A percentile compares a stretch with the other conserved stretches of the same genome.
Conservation (phyloP, 2,888 invertebrate species). For the Aphidoletes aphidimyza region DNA sequence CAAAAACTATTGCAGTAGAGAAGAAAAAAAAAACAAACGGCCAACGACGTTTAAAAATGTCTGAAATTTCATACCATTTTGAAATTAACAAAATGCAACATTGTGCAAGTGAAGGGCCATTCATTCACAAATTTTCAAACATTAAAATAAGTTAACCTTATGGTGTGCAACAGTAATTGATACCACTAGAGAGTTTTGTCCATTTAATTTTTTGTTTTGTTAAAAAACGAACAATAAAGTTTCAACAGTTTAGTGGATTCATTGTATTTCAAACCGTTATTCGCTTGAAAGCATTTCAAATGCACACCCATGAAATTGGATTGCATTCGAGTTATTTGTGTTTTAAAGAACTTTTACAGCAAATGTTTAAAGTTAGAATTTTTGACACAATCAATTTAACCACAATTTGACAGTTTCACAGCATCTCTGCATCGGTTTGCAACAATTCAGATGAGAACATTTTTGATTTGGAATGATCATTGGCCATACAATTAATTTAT, state of each 20-base stretch:
- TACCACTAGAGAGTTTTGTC: not conserved
- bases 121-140: not conserved
- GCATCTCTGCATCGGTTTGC: too few species aligned
- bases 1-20: not conserved
- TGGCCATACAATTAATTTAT: too few species aligned
- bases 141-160: not conserved
- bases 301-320: not conserved
- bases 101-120: constrained; percentile 35
- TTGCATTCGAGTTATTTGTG: not conserved
- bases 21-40: not conserved
- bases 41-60: not conserved
- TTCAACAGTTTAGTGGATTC: too few species aligned
- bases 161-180: not conserved
- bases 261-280: too few species aligned
- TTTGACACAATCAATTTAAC: too few species aligned
- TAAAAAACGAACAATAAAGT: too few species aligned
- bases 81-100: not conserved
- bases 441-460: too few species aligned
- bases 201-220: too few species aligned
- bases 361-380: too few species aligned
- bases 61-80: not conserved
- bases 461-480: too few species aligned
- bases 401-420: too few species aligned
- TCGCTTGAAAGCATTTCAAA: not conserved
- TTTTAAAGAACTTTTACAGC: too few species aligned